Evolutionary conservation across 1,140 invertebrate species (phyloP).

Genomic region (Orius laevigatus): DNA sequence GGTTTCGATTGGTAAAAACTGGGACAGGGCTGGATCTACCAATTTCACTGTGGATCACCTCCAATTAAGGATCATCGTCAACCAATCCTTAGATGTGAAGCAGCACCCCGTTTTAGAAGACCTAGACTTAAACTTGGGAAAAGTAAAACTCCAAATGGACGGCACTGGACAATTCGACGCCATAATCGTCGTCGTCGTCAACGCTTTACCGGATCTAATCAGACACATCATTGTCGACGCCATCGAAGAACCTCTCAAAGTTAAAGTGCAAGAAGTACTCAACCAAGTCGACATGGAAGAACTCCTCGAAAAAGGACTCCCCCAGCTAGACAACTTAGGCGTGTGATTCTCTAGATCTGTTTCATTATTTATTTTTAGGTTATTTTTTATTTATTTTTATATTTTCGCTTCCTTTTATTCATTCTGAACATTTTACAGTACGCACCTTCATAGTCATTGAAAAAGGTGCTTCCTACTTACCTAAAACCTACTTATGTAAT

Average conservation of each 20-base stretch:
- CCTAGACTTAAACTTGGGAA: conserved; percentile 12
- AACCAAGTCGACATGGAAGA: conserved; percentile 56
- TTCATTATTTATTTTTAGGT: no score
- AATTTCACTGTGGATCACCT: conserved; percentile 56
- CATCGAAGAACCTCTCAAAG: conserved; percentile 52
- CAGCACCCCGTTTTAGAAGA: conserved; percentile 10
- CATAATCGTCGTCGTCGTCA: conserved; percentile 54
- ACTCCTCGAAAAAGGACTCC: conserved; percentile 45
- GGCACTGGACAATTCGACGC: conserved; percentile 59
- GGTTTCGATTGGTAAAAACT: conserved; percentile 26
- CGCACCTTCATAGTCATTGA: no score
- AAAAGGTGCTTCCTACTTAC: no score
- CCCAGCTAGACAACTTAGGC: conserved; percentile 19
- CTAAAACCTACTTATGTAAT: no score
- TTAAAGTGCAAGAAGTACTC: conserved; percentile 47
- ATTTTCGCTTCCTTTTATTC: no score
- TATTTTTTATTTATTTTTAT: no score
- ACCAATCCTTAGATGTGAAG: conserved; percentile 30
- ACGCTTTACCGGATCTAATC: conserved; percentile 61
- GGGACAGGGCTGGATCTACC: conserved; percentile 39
- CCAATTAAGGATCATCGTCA: conserved; percentile 34
- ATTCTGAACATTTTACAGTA: no score
- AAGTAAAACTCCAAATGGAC: conserved; percentile 32
- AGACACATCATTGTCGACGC: conserved; percentile 72
- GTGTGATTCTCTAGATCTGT: no score